A percentile compares a stretch with the other conserved stretches of the same genome.
Evolutionary conservation across 1,140 invertebrate genomes (phyloP).

Genomic region (Neodiprion fabricii): DNA sequence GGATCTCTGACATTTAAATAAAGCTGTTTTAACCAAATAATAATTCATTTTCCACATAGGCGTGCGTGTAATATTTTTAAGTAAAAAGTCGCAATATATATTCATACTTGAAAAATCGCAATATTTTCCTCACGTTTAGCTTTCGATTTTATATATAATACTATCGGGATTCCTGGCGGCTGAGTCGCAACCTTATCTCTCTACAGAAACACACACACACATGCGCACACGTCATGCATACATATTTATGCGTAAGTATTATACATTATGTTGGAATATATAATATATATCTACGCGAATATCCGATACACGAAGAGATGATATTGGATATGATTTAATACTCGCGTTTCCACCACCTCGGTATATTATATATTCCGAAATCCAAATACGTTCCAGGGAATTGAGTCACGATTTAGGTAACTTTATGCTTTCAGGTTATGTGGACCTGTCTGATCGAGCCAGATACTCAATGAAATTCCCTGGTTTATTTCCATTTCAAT

Average conservation of each 20-base stretch:
- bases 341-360: background rate
- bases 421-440: background rate
- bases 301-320: conserved; percentile 4
- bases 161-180: too few species aligned
- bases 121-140: too few species aligned
- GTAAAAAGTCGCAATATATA: too few species aligned
- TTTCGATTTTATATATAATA: too few species aligned
- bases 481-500: background rate
- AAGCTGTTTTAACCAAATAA: too few species aligned
- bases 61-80: too few species aligned
- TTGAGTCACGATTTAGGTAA: background rate
- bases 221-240: background rate
- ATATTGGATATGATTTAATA: background rate
- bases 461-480: background rate
- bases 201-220: too few species aligned
- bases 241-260: background rate
- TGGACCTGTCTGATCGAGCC: background rate
- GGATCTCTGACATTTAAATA: too few species aligned
- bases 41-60: too few species aligned
- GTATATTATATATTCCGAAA: background rate
- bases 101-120: too few species aligned
- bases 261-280: background rate
- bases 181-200: too few species aligned
- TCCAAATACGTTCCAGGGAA: background rate
- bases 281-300: background rate